phyloP scores from a whole-genome alignment of 2,113 vertebrate genomes.

The Lycocorax pyrrhopterus region DNA sequence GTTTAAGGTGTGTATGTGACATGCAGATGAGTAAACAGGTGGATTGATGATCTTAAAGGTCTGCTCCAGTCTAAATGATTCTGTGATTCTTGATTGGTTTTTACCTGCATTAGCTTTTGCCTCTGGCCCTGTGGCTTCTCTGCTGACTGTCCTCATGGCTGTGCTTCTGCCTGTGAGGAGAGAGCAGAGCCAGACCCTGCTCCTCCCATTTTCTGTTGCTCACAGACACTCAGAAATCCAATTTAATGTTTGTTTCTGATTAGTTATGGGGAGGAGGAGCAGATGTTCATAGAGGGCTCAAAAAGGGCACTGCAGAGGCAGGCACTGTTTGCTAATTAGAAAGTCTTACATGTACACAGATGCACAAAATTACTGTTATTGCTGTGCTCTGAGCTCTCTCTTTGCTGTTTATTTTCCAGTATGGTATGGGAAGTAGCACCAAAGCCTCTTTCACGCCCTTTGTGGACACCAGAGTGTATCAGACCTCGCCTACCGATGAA shows the following conservation, averaged over 20 bases:
- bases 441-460: constrained; percentile 97
- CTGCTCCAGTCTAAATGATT: background rate
- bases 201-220: background rate
- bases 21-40: background rate
- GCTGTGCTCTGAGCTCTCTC: background rate
- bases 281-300: background rate
- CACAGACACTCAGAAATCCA: background rate
- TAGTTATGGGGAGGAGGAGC: background rate
- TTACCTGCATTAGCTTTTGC: background rate
- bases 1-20: background rate
- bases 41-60: background rate
- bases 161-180: background rate
- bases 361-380: background rate
- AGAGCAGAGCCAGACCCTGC: background rate
- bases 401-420: constrained; percentile 73
- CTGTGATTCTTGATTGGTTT: background rate
- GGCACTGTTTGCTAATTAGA: background rate
- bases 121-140: background rate
- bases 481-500: constrained; percentile 93
- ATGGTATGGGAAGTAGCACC: constrained; percentile 87
- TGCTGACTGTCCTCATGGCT: background rate
- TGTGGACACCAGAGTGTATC: constrained; percentile 94
- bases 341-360: background rate
- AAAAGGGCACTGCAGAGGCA: background rate
- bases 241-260: background rate